phyloP scores from a whole-genome alignment of 2,113 vertebrate species.

The Alligator mississippiensis region DNA sequence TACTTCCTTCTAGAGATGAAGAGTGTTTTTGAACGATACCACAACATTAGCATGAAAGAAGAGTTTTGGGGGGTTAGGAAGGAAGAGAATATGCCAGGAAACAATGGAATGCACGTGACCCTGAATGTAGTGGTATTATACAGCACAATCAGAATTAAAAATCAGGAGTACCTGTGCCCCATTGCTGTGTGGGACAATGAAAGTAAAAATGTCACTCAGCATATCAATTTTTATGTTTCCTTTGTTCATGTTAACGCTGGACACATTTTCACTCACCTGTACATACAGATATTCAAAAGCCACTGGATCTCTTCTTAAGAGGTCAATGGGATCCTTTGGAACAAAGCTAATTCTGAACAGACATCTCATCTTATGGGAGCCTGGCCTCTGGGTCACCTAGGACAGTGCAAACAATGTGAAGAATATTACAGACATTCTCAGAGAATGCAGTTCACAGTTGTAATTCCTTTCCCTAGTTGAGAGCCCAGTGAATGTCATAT shows the following conservation, averaged over 20 bases:
- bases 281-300: conserved; percentile 98
- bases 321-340: conserved; percentile 97
- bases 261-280: conserved; percentile 84
- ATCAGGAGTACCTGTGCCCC: not conserved
- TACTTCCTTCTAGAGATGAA: conserved; percentile 28
- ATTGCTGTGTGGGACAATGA: not conserved
- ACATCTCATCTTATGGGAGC: conserved; percentile 98
- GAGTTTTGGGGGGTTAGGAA: conserved; percentile 24
- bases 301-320: conserved; percentile 93
- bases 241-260: not conserved
- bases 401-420: conserved; percentile 18
- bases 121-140: not conserved
- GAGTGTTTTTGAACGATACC: conserved; percentile 45
- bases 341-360: conserved; percentile 98
- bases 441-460: not conserved
- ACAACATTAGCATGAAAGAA: conserved; percentile 6
- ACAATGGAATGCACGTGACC: conserved; percentile 25
- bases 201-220: not conserved
- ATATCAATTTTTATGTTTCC: not conserved
- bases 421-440: not conserved
- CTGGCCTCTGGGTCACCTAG: conserved; percentile 97
- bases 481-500: not conserved
- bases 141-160: conserved; percentile 12
- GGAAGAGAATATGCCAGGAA: conserved; percentile 6
- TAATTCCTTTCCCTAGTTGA: not conserved